Percentiles rank a stretch among this genome's conserved stretches.
phyloP scores from a whole-genome alignment of 2,113 vertebrate genomes.

The Thomomys bottae region DNA sequence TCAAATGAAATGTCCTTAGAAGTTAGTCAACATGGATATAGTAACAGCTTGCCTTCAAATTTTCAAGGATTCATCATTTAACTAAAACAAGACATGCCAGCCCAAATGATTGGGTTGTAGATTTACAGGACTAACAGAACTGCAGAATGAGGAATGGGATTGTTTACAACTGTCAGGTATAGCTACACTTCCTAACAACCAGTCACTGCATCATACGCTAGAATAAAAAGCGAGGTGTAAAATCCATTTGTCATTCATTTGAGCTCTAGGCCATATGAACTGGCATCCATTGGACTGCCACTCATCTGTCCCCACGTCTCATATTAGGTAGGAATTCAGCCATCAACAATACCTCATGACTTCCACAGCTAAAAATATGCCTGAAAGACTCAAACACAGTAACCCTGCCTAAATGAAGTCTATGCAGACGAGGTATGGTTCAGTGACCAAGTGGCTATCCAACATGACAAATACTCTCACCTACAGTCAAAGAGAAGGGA shows the following conservation, averaged over 20 bases:
- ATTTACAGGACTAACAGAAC: neutral
- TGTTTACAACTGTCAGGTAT: neutral
- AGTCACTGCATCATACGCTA: neutral
- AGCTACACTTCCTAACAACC: neutral
- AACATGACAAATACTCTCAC: neutral
- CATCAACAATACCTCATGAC: neutral
- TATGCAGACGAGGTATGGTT: neutral
- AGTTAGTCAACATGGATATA: slow-evolving; percentile 39
- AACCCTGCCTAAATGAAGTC: neutral
- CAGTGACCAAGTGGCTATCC: neutral
- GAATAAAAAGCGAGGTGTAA: neutral
- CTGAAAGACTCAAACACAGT: neutral
- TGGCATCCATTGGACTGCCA: neutral
- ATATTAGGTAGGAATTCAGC: neutral
- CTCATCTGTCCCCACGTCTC: neutral
- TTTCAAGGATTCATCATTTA: slow-evolving; percentile 2
- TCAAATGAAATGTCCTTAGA: slow-evolving; percentile 30
- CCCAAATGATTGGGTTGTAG: neutral
- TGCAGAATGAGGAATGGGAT: neutral
- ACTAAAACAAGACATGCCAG: slow-evolving; percentile 21
- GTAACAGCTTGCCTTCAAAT: neutral
- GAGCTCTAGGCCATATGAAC: no score
- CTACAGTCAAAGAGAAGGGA: rapidly evolving
- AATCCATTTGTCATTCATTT: neutral
- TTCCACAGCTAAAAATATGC: neutral